These are phyloP conservation scores for Chaunax sp. DNA, from an alignment of 2,797 vertebrate species.

Conservation along the genomic window DNA sequence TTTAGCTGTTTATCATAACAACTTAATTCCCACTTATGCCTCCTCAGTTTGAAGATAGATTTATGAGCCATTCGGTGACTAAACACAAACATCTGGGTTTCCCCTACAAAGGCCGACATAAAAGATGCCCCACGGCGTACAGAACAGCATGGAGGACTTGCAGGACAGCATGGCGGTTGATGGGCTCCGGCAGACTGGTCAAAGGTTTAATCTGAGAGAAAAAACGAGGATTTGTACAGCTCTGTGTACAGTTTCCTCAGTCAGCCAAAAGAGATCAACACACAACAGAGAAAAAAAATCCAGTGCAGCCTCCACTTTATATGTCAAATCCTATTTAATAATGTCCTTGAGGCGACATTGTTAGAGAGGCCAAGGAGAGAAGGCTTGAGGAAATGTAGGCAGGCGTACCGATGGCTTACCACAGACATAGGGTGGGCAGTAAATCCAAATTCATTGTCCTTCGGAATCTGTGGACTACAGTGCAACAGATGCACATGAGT, in stretches of 20 bases:
- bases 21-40: conserved; percentile 45
- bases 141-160: conserved; percentile 25
- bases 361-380: conserved; percentile 41
- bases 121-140: conserved; percentile 30
- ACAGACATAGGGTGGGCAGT: conserved; percentile 17
- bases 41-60: conserved; percentile 42
- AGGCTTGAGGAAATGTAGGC: conserved; percentile 25
- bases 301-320: conserved; percentile 70
- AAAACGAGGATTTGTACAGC: conserved; percentile 74
- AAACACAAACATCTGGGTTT: conserved; percentile 48
- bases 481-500: conserved; percentile 30
- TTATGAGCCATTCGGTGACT: conserved; percentile 46
- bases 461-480: conserved; percentile 35
- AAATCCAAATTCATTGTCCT: conserved; percentile 56
- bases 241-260: conserved; percentile 52
- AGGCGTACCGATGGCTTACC: conserved; percentile 36
- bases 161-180: conserved; percentile 47
- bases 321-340: conserved; percentile 82
- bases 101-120: conserved; percentile 56
- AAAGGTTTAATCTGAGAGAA: conserved; percentile 76
- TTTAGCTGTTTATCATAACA: conserved; percentile 47
- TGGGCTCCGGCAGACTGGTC: conserved; percentile 67
- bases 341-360: conserved; percentile 77
- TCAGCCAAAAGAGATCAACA: conserved; percentile 67
- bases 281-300: conserved; percentile 60